Percentiles rank a stretch among this genome's conserved stretches.
Evolutionary conservation across 2,888 invertebrate species (phyloP).

Genomic region (Epinotia nisella): DNA sequence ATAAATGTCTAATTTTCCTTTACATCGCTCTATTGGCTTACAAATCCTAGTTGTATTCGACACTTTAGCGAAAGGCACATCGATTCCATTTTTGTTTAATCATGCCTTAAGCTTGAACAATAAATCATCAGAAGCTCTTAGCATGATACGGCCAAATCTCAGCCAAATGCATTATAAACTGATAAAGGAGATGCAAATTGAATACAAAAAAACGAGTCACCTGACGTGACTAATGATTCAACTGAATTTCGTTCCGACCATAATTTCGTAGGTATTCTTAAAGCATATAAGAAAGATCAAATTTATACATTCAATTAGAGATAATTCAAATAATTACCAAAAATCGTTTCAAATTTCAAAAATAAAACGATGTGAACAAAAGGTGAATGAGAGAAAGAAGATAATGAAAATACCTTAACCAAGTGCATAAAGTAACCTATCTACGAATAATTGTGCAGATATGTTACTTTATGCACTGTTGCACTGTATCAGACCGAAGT

Average conservation of each 20-base stretch:
- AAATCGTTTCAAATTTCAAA: too few relatives aligned
- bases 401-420: too few relatives aligned
- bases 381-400: too few relatives aligned
- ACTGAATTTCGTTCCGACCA: neutral
- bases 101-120: constrained; percentile 23
- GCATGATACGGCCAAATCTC: constrained; percentile 49
- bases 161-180: constrained; percentile 54
- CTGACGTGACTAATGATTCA: constrained; percentile 46
- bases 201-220: constrained; percentile 50
- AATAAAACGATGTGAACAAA: too few relatives aligned
- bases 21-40: too few relatives aligned
- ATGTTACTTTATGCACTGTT: too few relatives aligned
- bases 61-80: neutral
- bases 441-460: too few relatives aligned
- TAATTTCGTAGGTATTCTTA: neutral
- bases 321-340: too few relatives aligned
- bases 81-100: constrained; percentile 3
- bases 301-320: too few relatives aligned
- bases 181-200: constrained; percentile 63
- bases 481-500: neutral
- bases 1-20: too few relatives aligned
- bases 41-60: too few relatives aligned
- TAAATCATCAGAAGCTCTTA: constrained; percentile 56
- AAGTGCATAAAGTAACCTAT: too few relatives aligned
- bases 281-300: neutral